These are phyloP conservation scores for Cerastis leucographa DNA, from an alignment of 2,888 invertebrate species.

Conservation along the genomic window DNA sequence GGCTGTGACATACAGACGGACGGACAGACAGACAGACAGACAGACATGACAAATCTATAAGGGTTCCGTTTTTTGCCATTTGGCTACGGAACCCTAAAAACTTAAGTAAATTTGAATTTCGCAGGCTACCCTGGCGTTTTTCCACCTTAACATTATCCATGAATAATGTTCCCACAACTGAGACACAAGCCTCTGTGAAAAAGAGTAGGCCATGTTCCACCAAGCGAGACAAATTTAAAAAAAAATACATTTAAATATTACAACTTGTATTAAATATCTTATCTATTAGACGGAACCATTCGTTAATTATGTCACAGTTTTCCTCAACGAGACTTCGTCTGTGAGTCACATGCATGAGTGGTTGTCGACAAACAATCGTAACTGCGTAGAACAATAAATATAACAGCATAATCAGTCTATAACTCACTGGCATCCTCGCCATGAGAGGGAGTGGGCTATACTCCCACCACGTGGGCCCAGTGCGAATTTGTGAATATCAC, in stretches of 20 bases:
- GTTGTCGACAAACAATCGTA: neutral
- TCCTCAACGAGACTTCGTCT: conserved; percentile 24
- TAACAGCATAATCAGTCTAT: neutral
- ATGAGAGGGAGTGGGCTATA: no score
- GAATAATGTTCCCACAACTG: neutral
- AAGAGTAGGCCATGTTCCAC: neutral
- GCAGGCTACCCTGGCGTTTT: no score
- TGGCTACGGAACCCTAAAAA: no score
- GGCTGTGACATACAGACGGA: no score
- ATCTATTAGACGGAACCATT: conserved; percentile 35
- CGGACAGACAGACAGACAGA: no score
- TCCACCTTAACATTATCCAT: neutral
- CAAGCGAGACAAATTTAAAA: neutral
- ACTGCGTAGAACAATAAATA: neutral
- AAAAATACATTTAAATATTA: neutral
- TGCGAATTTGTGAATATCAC: no score
- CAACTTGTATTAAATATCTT: neutral
- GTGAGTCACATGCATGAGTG: conserved; percentile 29
- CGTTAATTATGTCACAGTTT: conserved; percentile 11
- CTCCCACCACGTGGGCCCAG: no score
- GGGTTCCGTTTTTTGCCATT: no score
- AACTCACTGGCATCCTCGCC: no score
- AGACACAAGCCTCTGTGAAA: neutral
- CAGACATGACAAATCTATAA: no score
- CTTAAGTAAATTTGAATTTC: no score